Evolutionary conservation across 2,888 invertebrate genomes (phyloP).

Genomic region (Catocala sponsa): DNA sequence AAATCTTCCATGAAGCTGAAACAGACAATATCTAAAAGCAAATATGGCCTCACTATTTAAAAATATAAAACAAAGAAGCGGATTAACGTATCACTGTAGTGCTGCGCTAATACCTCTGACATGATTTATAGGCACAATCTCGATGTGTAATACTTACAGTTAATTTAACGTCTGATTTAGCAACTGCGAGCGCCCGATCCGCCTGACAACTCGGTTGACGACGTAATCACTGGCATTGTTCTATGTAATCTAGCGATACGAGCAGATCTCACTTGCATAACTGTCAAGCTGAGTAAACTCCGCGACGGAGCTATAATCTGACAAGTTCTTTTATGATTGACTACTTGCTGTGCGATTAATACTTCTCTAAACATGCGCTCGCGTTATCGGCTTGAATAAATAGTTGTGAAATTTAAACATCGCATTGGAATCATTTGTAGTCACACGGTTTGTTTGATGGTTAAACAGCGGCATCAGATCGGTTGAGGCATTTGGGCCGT

Average conservation of each 20-base stretch:
- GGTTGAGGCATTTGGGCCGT: constrained; percentile 53
- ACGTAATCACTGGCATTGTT: constrained; percentile 84
- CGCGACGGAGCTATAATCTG: constrained; percentile 77
- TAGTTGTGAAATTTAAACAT: constrained; percentile 74
- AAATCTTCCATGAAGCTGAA: constrained; percentile 82
- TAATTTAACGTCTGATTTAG: constrained; percentile 84
- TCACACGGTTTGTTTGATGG: constrained; percentile 62
- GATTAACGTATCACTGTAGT: constrained; percentile 85
- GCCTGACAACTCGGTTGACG: constrained; percentile 81
- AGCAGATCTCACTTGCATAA: constrained; percentile 84
- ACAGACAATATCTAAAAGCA: constrained; percentile 85
- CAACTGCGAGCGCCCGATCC: constrained; percentile 68
- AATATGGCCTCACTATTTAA: constrained; percentile 87
- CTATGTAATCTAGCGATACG: constrained; percentile 83
- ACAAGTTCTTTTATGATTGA: constrained; percentile 80
- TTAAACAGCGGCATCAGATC: constrained; percentile 56
- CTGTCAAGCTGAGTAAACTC: constrained; percentile 80
- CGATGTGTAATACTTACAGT: constrained; percentile 73
- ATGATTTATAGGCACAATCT: constrained; percentile 82
- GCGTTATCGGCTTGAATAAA: constrained; percentile 70
- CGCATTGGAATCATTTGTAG: constrained; percentile 67
- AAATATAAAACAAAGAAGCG: constrained; percentile 86
- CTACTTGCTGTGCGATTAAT: constrained; percentile 75
- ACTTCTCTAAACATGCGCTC: constrained; percentile 71
- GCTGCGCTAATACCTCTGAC: constrained; percentile 79